Evolutionary conservation across 2,113 vertebrate genomes (phyloP).

Genomic region (Seriola quinqueradiata): DNA sequence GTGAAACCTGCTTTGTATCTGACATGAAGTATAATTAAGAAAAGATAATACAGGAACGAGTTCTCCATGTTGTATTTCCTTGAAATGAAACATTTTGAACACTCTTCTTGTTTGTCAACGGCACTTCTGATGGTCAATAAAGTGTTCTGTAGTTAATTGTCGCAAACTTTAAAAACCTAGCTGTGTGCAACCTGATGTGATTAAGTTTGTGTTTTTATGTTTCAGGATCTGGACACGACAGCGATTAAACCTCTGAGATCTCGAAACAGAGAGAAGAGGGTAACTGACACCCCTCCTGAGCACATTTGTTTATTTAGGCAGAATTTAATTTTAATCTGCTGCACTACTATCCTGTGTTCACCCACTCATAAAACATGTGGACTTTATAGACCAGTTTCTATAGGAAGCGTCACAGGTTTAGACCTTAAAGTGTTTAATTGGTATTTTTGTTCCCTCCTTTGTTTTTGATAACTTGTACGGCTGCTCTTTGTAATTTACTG

Average conservation of each 20-base stretch:
- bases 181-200: neutral
- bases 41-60: neutral
- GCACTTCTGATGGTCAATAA: too few species aligned
- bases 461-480: too few species aligned
- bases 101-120: too few species aligned
- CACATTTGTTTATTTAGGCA: neutral
- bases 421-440: too few species aligned
- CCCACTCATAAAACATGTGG: too few species aligned
- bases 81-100: neutral
- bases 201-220: neutral
- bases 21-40: neutral
- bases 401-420: too few species aligned
- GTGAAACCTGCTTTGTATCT: neutral
- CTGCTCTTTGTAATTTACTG: too few species aligned
- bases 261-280: constrained; percentile 81
- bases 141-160: too few species aligned
- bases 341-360: too few species aligned
- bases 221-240: constrained; percentile 78
- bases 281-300: constrained; percentile 37
- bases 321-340: too few species aligned
- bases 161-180: neutral
- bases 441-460: too few species aligned
- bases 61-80: neutral
- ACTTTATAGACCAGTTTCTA: too few species aligned
- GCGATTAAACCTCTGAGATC: constrained; percentile 81